Conservation (phyloP, 1,140 invertebrate genomes). For the Hyles euphorbiae region DNA sequence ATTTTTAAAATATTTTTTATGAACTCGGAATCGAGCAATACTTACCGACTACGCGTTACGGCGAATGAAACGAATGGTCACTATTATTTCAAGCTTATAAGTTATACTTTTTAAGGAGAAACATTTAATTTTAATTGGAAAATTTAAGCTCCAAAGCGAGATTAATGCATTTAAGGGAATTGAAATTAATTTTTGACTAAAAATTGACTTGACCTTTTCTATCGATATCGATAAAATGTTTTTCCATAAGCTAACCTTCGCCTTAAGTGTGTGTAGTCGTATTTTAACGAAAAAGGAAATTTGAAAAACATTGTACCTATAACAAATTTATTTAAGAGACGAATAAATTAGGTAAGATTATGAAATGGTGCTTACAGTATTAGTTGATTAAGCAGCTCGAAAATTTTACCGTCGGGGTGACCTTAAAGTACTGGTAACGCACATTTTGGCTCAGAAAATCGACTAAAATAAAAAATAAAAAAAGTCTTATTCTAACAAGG, state of each 20-base stretch:
- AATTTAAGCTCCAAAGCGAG: no score
- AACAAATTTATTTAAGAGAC: slow-evolving; percentile 25
- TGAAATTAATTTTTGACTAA: no score
- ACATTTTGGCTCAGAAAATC: slow-evolving; percentile 35
- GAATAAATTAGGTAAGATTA: slow-evolving; percentile 55
- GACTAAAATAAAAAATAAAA: slow-evolving; percentile 14
- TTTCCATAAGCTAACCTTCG: slow-evolving; percentile 7
- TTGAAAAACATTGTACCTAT: slow-evolving; percentile 1
- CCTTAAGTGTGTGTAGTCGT: slow-evolving; percentile 12
- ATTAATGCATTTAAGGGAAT: no score
- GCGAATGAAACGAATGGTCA: not conserved
- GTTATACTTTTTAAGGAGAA: slow-evolving; percentile 1
- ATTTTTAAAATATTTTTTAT: slow-evolving; percentile 15
- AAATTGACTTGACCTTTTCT: no score
- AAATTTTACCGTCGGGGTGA: slow-evolving; percentile 34
- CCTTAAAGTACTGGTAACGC: slow-evolving; percentile 30
- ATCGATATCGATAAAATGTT: not conserved
- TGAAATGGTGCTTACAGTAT: slow-evolving; percentile 72
- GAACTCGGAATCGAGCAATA: slow-evolving; percentile 9
- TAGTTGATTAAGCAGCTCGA: slow-evolving; percentile 61
- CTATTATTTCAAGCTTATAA: not conserved
- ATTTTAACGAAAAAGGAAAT: slow-evolving; percentile 27
- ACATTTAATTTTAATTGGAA: not conserved
- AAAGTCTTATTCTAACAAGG: slow-evolving; percentile 4
- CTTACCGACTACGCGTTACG: not conserved